A percentile compares a stretch with the other conserved stretches of the same genome.
phyloP scores from a whole-genome alignment of 2,797 vertebrate genomes.

The Sarcoramphus papa region DNA sequence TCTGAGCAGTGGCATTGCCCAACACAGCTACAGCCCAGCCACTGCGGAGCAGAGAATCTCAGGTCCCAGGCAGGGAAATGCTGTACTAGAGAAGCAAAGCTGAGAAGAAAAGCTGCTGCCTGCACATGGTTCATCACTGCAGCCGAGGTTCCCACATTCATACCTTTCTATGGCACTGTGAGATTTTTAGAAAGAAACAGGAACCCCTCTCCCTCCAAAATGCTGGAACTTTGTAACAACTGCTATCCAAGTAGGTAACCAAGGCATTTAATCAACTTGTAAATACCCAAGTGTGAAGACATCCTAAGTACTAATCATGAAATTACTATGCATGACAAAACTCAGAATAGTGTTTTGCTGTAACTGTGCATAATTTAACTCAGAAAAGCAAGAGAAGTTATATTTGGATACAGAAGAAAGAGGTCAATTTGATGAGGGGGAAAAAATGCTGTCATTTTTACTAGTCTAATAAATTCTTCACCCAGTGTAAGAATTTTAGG shows the following conservation, averaged over 20 bases:
- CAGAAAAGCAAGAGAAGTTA: not conserved
- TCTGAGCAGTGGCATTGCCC: not conserved
- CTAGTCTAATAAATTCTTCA: not conserved
- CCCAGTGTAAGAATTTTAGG: not conserved
- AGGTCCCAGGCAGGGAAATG: not conserved
- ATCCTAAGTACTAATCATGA: constrained; percentile 30
- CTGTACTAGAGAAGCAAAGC: not conserved
- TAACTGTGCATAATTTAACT: constrained; percentile 49
- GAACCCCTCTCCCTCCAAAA: not conserved
- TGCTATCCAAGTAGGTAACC: not conserved
- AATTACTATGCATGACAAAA: constrained; percentile 52
- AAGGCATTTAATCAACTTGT: constrained; percentile 22
- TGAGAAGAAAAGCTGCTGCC: not conserved
- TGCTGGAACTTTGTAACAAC: not conserved
- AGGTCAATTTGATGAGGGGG: constrained; percentile 2
- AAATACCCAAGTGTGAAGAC: constrained; percentile 24
- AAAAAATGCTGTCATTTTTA: not conserved
- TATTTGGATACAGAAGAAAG: constrained; percentile 14
- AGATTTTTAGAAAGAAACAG: not conserved
- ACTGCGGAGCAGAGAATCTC: not conserved
- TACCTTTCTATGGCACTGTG: not conserved
- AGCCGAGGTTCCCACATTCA: not conserved
- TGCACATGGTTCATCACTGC: not conserved
- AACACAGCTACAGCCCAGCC: not conserved
- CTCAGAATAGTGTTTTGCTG: constrained; percentile 29